Evolutionary conservation across 2,113 vertebrate species (phyloP), one percentile per base, ranked within the genome.

Genomic region (Montifringilla adamsi): DNA sequence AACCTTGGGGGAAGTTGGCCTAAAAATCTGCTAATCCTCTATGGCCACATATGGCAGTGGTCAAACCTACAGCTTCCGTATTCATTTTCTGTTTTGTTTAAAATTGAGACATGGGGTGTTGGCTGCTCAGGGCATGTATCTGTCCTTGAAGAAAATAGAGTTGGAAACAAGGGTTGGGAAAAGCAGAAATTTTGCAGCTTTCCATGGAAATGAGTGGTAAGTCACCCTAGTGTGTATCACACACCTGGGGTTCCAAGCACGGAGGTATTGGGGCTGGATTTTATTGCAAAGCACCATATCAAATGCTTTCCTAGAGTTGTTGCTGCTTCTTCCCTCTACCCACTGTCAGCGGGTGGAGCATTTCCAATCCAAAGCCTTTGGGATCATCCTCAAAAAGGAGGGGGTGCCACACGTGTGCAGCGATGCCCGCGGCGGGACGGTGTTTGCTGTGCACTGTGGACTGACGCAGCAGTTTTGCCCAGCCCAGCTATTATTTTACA

Each of bases 21-120:
- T 59, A 6, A 49, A 35, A 31, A 17, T 35, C 20, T 80, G 5
- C 6, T 21, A 30, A 8, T 82, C 11, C 13, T 9, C 7, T 47
- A 0, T 43, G 12, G 19, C 3, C 3, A 5, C 1, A 0, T 16
- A 4, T 7, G 3, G 31, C 33, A 46, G 0, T 19, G 44, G 21
- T 46, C 28, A 47, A n/a, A 60, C 28, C 13, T 76, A 22, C 28
- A 69, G 31, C 43, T 69, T 41, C 26, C 15, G 23, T 16, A 10
- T 22, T n/a, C 39, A 8, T 24, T 67, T 75, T 63, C n/a, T 70
- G 17, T 22, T 73, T 31, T 43, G 6, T 53, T 83, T 64, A 13
- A 39, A 59, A 24, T 27, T 35, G 30, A 70, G 39, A 0, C n/a
- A 47, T 1, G 2, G 7, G 3, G 0, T n/a, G 33, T 67, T 78